Evolutionary conservation across 2,888 invertebrate species (phyloP).

Genomic region (Lypha dubia): DNA sequence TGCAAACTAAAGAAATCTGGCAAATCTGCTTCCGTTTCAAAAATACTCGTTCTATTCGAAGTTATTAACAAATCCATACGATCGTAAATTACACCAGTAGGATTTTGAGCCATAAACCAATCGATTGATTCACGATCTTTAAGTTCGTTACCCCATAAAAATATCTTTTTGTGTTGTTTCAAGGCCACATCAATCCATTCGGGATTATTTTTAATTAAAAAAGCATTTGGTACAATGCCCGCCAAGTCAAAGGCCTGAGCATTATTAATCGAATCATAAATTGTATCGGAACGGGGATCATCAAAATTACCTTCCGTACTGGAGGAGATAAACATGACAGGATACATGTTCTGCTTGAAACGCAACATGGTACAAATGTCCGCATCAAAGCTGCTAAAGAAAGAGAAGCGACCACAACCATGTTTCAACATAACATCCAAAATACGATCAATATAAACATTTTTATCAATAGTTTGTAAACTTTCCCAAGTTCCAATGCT

Average conservation of each 20-base stretch:
- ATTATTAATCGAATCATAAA: slow-evolving; percentile 91
- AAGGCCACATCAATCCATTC: slow-evolving; percentile 88
- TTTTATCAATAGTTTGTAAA: slow-evolving; percentile 93
- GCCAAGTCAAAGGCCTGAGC: slow-evolving; percentile 92
- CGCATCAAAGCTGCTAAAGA: slow-evolving; percentile 97
- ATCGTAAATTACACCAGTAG: slow-evolving; percentile 98
- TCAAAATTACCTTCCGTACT: slow-evolving; percentile 84
- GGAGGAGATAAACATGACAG: slow-evolving; percentile 94
- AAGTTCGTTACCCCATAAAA: slow-evolving; percentile 98
- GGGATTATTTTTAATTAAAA: slow-evolving; percentile 92
- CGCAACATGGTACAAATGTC: slow-evolving; percentile 96
- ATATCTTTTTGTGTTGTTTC: slow-evolving; percentile 91
- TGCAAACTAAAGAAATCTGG: slow-evolving; percentile 79
- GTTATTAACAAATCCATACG: slow-evolving; percentile 87
- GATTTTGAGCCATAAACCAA: slow-evolving; percentile 91
- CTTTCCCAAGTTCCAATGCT: slow-evolving; percentile 92
- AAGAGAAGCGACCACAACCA: slow-evolving; percentile 92
- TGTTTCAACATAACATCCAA: slow-evolving; percentile 91
- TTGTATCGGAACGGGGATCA: slow-evolving; percentile 91
- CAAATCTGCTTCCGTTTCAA: slow-evolving; percentile 77
- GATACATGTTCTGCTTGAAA: slow-evolving; percentile 97
- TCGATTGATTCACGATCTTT: slow-evolving; percentile 93
- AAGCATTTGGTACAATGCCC: slow-evolving; percentile 95
- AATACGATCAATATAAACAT: slow-evolving; percentile 93
- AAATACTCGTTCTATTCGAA: slow-evolving; percentile 75